A percentile compares a stretch with the other conserved stretches of the same genome.
These are phyloP conservation scores for Aurelia sp. DNA, from an alignment of 30 jellyfish, hydroid and myxozoan species.

Conservation along the genomic window DNA sequence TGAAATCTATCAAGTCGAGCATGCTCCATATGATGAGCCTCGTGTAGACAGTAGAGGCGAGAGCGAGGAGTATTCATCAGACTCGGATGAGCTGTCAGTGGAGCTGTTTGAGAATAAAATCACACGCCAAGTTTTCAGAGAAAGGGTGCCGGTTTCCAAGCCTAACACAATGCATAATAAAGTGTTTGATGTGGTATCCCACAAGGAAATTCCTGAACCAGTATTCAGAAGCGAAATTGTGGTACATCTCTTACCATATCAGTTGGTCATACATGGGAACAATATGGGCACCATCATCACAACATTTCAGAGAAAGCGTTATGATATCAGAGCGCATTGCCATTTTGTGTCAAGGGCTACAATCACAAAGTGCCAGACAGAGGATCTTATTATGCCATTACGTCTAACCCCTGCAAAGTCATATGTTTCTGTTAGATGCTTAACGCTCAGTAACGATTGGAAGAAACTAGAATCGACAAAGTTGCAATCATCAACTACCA, in stretches of 20 bases:
- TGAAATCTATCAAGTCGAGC: not conserved
- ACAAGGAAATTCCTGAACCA: not conserved
- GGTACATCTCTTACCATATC: conserved; percentile 13
- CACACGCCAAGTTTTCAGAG: conserved; percentile 41
- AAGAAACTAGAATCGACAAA: not conserved
- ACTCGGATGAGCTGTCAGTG: not conserved
- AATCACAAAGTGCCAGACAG: not conserved
- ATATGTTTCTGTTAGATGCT: conserved; percentile 4
- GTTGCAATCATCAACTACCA: not conserved
- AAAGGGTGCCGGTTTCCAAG: not conserved
- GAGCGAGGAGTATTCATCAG: not conserved
- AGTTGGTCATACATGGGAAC: not conserved
- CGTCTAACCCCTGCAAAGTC: not conserved
- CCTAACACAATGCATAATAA: not conserved
- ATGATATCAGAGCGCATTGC: conserved; percentile 1
- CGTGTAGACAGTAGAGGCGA: not conserved
- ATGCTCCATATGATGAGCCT: not conserved
- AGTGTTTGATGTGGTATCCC: not conserved
- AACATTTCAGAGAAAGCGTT: conserved; percentile 2
- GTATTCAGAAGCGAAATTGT: conserved; percentile 19
- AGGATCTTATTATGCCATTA: not conserved
- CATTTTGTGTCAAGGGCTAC: conserved; percentile 1
- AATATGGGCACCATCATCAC: not conserved
- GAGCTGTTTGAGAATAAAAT: conserved; percentile 33
- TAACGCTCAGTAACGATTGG: not conserved